Evolutionary conservation across 2,888 invertebrate genomes (phyloP).

Genomic region (Tiliacea aurago): DNA sequence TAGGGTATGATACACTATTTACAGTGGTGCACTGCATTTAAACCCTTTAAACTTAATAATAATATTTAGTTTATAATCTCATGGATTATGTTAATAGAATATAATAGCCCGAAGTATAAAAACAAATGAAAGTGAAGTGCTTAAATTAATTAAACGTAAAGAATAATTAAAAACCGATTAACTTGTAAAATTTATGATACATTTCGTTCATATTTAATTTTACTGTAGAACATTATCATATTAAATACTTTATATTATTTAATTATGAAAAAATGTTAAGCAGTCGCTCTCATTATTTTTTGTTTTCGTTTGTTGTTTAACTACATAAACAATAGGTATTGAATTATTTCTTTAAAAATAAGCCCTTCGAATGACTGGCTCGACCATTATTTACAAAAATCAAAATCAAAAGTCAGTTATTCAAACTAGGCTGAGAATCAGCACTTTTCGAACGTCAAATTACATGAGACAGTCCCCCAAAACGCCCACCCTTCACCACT

Average conservation of each 20-base stretch:
- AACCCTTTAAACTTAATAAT: too few species aligned
- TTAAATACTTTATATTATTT: too few species aligned
- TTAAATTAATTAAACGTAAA: conserved; percentile 28
- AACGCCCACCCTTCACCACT: too few species aligned
- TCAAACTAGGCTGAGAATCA: too few species aligned
- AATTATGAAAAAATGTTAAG: neutral
- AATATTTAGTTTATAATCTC: neutral
- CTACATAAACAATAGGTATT: neutral
- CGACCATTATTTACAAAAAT: neutral
- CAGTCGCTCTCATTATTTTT: neutral
- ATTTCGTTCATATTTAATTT: conserved; percentile 22
- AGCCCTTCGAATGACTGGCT: neutral
- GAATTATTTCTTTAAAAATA: neutral
- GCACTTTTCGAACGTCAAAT: too few species aligned
- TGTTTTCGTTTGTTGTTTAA: neutral
- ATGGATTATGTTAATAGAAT: neutral
- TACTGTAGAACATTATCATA: neutral
- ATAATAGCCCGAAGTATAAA: neutral
- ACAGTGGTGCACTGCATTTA: neutral
- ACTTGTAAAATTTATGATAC: neutral
- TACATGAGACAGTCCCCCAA: too few species aligned
- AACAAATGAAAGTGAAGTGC: conserved; percentile 10
- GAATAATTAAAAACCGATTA: conserved; percentile 39
- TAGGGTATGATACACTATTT: neutral
- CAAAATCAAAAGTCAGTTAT: too few species aligned